Conservation (phyloP, 1,140 invertebrate genomes). For the Pogonomyrmex californicus region DNA sequence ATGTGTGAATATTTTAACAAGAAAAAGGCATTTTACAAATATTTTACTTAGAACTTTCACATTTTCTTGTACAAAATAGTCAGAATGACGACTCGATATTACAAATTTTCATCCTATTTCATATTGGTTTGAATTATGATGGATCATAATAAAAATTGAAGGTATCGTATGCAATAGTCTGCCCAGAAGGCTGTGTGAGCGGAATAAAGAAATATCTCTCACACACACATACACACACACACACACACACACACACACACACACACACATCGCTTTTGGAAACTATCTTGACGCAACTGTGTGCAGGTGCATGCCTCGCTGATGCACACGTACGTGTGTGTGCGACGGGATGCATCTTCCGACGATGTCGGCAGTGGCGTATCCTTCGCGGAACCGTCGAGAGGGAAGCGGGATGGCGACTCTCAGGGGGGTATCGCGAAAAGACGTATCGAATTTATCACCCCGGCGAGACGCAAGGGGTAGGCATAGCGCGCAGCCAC, state of each 20-base stretch:
- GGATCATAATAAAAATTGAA: conserved; percentile 39
- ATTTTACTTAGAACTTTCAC: background rate
- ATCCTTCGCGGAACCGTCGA: conserved; percentile 57
- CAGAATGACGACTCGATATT: background rate
- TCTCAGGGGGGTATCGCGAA: conserved; percentile 58
- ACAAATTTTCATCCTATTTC: conserved; percentile 19
- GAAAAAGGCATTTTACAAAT: background rate
- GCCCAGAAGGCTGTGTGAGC: background rate
- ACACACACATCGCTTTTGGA: background rate
- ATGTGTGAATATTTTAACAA: too few relatives aligned
- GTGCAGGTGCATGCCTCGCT: background rate
- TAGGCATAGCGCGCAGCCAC: conserved; percentile 35
- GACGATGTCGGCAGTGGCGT: conserved; percentile 33
- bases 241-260: too few relatives aligned
- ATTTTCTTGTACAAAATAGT: background rate
- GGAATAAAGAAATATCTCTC: conserved; percentile 33
- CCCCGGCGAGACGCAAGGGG: conserved; percentile 32
- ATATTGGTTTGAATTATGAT: conserved; percentile 25
- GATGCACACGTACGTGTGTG: background rate
- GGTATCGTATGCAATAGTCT: background rate
- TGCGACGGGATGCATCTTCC: conserved; percentile 45
- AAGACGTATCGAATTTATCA: conserved; percentile 76
- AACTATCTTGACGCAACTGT: conserved; percentile 28
- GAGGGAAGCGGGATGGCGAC: background rate
- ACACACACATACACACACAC: too few relatives aligned